Base-by-base conservation (phyloP, 2,797 vertebrate species). In the Myotis planiceps region DNA sequence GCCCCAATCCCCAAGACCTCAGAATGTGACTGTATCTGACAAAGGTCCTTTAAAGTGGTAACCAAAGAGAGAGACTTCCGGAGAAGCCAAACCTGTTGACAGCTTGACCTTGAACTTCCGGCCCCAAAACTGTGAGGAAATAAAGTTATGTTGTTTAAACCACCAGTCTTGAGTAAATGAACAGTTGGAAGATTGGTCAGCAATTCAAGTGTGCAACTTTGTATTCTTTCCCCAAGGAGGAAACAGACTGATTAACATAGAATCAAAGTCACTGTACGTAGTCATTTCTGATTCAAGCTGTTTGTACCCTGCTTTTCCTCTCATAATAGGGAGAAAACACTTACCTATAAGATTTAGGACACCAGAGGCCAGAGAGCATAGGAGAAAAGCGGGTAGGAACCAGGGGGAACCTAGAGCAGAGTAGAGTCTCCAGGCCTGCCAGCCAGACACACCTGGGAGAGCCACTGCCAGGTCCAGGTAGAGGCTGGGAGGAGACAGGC, bases 91-190 rank as follows among this genome's bases (percentile, higher is more conserved):
- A 34, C 16, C 21, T 21, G 16, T 0, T 29, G 9, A 78, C 68
- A 60, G 9, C 23, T 47, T 78, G 13, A 65, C 53, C 14, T 81
- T 78, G 34, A 37, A 78, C 6, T n/a, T 9, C 10, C 4, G 27
- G 39, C 34, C 51, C 51, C 25, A 29, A 19, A 58, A 88, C 8
- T 18, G 4, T 51, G 47, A 76, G 58, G 71, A 55, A 71, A 42
- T 18, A 21, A 10, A 78, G 60, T 88, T 68, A 37, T 79, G n/a
- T 3, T 6, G 29, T 53, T 79, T 79, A 75, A 75, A 23, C 7
- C 58, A 58, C 2, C 51, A 60, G 60, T 2, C 74, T 81, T 32
- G 92, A 97, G 76, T 65, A 58, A 45, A 88, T 14, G 23, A 95
- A 23, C 37, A 75, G 9, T 16, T 95, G 76, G 58, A 53, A 0